These are phyloP conservation scores for Agriopis aurantiaria DNA, from an alignment of 2,888 invertebrate genomes.

Conservation along the genomic window DNA sequence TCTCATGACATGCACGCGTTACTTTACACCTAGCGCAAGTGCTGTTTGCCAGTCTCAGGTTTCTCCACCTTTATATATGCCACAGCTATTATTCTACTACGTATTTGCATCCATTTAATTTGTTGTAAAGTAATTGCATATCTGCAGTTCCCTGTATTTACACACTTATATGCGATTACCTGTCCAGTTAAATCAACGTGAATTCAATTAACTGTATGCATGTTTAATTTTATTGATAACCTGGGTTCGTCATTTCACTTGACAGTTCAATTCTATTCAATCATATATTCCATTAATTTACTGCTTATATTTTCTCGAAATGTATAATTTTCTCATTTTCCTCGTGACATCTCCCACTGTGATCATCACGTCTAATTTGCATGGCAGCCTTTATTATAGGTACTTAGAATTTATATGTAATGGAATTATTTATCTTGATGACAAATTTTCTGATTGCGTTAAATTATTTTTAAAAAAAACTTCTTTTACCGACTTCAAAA, in stretches of 20 bases:
- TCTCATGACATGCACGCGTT: constrained; percentile 28
- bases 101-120: constrained; percentile 9
- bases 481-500: too few species aligned
- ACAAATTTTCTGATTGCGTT: not conserved
- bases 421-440: not conserved
- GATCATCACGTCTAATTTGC: not conserved
- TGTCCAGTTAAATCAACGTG: constrained; percentile 17
- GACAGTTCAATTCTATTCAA: constrained; percentile 29
- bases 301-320: not conserved
- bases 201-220: constrained; percentile 28
- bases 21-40: constrained; percentile 31
- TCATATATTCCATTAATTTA: constrained; percentile 1
- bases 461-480: not conserved
- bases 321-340: constrained; percentile 5
- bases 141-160: constrained; percentile 12
- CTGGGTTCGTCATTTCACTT: constrained; percentile 30
- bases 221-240: constrained; percentile 39
- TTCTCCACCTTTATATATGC: constrained; percentile 30
- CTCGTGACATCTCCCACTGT: not conserved
- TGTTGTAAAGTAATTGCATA: constrained; percentile 19
- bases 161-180: constrained; percentile 22
- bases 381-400: not conserved
- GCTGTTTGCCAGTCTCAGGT: constrained; percentile 29
- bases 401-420: not conserved
- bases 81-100: constrained; percentile 1